These are phyloP conservation scores for silkworm (Bombyx mori) DNA, from an alignment of 1,140 invertebrate species.

Conservation along the genomic window ASM3026992v2 NC_085111.1:13986001-13986500, in stretches of 20 bases:
- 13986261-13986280: no score
- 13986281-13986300: background rate
- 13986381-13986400: no score
- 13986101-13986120: conserved; percentile 46
- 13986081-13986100: conserved; percentile 46
- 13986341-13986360: no score
- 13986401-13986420: no score
- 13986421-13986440: no score
- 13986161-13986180: conserved; percentile 30
- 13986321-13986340: background rate
- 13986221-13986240: conserved; percentile 25
- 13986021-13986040: conserved; percentile 28
- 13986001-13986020: background rate
- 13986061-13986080: conserved; percentile 81
- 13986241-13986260: background rate
- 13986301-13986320: background rate
- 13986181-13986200: conserved; percentile 22
- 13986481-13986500: no score
- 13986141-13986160: conserved; percentile 42
- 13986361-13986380: no score
- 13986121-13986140: conserved; percentile 46
- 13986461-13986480: no score
- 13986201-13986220: conserved; percentile 47
- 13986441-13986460: no score
- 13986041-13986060: conserved; percentile 72